These are phyloP conservation scores for Dendrophyllia cribrosa DNA, from an alignment of 64 coral and sea anemone species.

Conservation along the genomic window DNA sequence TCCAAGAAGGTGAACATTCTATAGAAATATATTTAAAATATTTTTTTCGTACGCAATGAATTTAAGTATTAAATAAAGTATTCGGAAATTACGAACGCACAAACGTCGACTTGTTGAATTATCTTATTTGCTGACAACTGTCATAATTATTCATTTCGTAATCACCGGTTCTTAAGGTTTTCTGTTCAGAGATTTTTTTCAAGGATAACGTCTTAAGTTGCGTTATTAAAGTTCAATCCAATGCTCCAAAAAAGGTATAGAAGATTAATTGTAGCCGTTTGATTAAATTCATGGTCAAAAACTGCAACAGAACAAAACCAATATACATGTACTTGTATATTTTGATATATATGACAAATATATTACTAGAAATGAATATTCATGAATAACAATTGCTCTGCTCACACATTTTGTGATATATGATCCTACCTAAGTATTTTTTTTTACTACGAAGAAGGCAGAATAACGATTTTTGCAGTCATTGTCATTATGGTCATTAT, in stretches of 20 bases:
- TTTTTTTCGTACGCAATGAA: neutral
- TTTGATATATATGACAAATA: neutral
- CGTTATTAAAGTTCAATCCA: neutral
- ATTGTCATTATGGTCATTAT: neutral
- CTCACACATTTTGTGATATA: no score
- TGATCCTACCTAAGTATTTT: no score
- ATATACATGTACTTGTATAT: neutral
- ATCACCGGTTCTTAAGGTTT: slow-evolving; percentile 11
- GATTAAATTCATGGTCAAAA: neutral
- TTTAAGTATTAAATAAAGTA: neutral
- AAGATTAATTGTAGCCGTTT: neutral
- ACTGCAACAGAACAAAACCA: neutral
- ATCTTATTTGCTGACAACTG: neutral
- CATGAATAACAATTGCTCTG: neutral
- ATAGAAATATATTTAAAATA: no score
- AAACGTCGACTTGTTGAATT: slow-evolving; percentile 5
- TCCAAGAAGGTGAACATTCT: no score
- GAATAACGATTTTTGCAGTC: no score
- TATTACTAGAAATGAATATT: neutral
- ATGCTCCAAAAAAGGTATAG: neutral
- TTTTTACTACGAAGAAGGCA: no score
- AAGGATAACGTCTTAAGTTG: neutral
- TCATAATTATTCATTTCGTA: neutral
- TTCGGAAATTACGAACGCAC: neutral
- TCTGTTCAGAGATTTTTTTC: neutral